Percentiles rank a stretch among this genome's conserved stretches.
Conservation (phyloP, 2,113 vertebrate genomes). For the Pithys albifrons region DNA sequence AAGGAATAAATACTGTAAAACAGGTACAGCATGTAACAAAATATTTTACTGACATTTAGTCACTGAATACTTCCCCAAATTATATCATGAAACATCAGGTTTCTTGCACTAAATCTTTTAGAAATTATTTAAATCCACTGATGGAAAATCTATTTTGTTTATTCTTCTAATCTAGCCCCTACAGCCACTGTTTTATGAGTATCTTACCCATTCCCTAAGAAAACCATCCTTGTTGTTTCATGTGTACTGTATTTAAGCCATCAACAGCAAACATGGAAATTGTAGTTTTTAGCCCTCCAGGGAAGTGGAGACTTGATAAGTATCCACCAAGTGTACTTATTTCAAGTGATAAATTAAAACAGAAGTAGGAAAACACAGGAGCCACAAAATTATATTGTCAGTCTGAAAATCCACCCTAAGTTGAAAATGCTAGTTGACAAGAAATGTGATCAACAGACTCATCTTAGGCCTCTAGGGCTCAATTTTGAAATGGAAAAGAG, state of each 20-base stretch:
- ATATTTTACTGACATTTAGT: not conserved
- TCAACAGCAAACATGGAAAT: slow-evolving; percentile 78
- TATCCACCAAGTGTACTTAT: slow-evolving; percentile 73
- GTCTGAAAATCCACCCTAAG: slow-evolving; percentile 71
- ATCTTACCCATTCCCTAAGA: slow-evolving; percentile 56
- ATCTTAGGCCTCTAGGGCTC: slow-evolving; percentile 71
- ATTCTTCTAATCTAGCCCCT: slow-evolving; percentile 53
- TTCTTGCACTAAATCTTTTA: slow-evolving; percentile 57
- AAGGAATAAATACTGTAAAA: not conserved
- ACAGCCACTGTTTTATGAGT: slow-evolving; percentile 49
- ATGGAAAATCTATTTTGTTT: slow-evolving; percentile 64
- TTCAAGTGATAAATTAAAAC: slow-evolving; percentile 85
- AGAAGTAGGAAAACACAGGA: slow-evolving; percentile 74
- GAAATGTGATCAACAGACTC: slow-evolving; percentile 70
- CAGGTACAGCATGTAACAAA: not conserved
- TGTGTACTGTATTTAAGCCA: slow-evolving; percentile 73
- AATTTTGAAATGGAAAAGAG: slow-evolving; percentile 67
- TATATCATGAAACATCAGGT: not conserved
- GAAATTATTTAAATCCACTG: slow-evolving; percentile 59
- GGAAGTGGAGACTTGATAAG: slow-evolving; percentile 77
- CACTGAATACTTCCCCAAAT: not conserved
- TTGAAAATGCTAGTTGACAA: slow-evolving; percentile 67
- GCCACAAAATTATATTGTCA: slow-evolving; percentile 79
- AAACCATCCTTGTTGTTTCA: slow-evolving; percentile 52
- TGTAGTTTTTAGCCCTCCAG: slow-evolving; percentile 75